Evolutionary conservation across 1,140 invertebrate species (phyloP).

Genomic region (Zaprionus capensis): DNA sequence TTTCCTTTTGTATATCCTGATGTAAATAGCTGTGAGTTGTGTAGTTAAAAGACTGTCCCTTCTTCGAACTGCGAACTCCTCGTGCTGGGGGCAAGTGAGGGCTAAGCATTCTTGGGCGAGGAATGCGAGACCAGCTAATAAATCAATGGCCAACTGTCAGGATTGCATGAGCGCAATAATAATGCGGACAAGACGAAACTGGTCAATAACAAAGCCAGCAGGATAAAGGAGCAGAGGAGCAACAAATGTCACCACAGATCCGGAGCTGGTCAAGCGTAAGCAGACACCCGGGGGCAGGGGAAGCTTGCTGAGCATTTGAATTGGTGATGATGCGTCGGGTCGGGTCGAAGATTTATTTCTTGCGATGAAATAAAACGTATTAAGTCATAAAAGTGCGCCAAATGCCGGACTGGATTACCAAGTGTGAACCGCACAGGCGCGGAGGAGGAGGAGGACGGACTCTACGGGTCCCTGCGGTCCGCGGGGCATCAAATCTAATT

Average conservation of each 20-base stretch:
- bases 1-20: background rate
- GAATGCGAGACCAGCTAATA: conserved; percentile 69
- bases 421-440: conserved; percentile 59
- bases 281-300: conserved; percentile 5
- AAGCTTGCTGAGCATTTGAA: conserved; percentile 62
- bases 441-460: conserved; percentile 37
- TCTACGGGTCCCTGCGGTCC: conserved; percentile 40
- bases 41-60: background rate
- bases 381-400: conserved; percentile 73
- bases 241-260: conserved; percentile 76
- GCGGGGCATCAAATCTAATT: conserved; percentile 77
- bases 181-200: conserved; percentile 64
- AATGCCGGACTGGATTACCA: conserved; percentile 73
- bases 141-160: conserved; percentile 80
- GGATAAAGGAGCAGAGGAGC: conserved; percentile 41
- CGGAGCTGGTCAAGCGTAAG: conserved; percentile 73
- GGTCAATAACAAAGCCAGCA: conserved; percentile 76
- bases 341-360: conserved; percentile 72
- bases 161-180: conserved; percentile 78
- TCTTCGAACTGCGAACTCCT: background rate
- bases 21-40: background rate
- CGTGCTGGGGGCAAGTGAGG: conserved; percentile 36
- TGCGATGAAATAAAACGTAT: conserved; percentile 79
- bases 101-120: conserved; percentile 55
- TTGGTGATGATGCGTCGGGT: conserved; percentile 64